Evolutionary conservation across 2,888 invertebrate species (phyloP).

Genomic region (Stenurella melanura): DNA sequence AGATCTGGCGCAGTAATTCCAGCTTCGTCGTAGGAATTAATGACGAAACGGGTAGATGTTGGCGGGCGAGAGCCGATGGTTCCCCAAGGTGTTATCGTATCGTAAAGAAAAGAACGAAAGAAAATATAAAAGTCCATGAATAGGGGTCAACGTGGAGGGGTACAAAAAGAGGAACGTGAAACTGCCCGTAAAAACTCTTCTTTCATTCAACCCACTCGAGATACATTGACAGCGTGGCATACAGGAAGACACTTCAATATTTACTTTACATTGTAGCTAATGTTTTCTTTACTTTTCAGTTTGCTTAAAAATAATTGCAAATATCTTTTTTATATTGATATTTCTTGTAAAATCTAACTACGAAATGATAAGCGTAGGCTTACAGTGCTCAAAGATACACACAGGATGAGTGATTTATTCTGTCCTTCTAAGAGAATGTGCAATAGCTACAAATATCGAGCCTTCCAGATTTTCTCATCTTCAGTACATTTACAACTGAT

Average conservation of each 20-base stretch:
- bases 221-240: conserved; percentile 55
- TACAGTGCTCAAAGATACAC: too few relatives aligned
- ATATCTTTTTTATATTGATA: background rate
- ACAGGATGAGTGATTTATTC: too few relatives aligned
- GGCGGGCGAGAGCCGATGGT: conserved; percentile 58
- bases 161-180: conserved; percentile 57
- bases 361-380: background rate
- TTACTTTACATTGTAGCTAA: conserved; percentile 32
- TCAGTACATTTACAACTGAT: too few relatives aligned
- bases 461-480: too few relatives aligned
- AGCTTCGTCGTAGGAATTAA: conserved; percentile 60
- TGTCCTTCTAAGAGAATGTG: too few relatives aligned
- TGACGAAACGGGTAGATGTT: conserved; percentile 57
- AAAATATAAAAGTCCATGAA: conserved; percentile 58
- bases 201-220: conserved; percentile 57
- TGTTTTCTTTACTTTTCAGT: conserved; percentile 11
- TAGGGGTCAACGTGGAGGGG: conserved; percentile 56
- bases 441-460: too few relatives aligned
- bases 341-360: background rate
- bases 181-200: conserved; percentile 60
- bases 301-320: background rate
- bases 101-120: conserved; percentile 58
- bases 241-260: conserved; percentile 29
- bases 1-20: conserved; percentile 35
- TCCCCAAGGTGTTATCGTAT: conserved; percentile 62